Evolutionary conservation across 2,797 vertebrate species (phyloP), one percentile per base, ranked within the genome.

Genomic region (Leontopithecus rosalia): DNA sequence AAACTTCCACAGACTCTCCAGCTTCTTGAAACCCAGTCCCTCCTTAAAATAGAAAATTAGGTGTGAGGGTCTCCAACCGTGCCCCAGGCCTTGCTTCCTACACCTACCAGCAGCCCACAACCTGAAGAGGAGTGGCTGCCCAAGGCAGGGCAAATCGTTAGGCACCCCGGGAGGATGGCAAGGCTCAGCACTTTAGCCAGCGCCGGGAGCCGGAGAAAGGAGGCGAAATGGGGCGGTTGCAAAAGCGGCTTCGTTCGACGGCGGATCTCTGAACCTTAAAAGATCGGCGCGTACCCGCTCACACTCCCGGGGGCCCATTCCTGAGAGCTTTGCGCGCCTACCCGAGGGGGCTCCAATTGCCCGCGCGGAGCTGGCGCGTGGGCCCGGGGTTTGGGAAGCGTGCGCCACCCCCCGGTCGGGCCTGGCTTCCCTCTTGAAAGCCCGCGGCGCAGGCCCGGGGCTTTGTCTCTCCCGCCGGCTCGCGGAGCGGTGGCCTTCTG

Each of bases 341-440:
- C 61, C 70, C 19, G 0, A 48, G 20, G 33, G 67, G 36, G 5
- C 0, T 8, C 75, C 17, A 64, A 57, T 17, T 1, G 64, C 39
- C 14, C 5, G 41, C 50, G 22, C 58, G 2, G 7, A 41, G 67
- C 14, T 0, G 7, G 43, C 43, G 22, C 26, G 10, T 15, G 6
- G 7, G n/a, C 50, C 70, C 3, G 1, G 72, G 61, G 43, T 67
- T 64, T 28, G 20, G 20, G 26, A 30, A 58, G 50, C 6, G 11
- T 36, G 93, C 64, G 43, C 95, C 96, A 79, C 48, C 82, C 64
- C 67, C 10, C 10, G 24, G 43, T 41, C 7, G 36, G 83, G 75
- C 87, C 61, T 2, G n/a, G 48, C 50, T 57, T 81, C 55, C 61
- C 67, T 28, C 64, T 20, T 7, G 67, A 72, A 33, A 6, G 22